phyloP scores from a whole-genome alignment of 2,113 vertebrate genomes.

The Lasiurus cinereus region DNA sequence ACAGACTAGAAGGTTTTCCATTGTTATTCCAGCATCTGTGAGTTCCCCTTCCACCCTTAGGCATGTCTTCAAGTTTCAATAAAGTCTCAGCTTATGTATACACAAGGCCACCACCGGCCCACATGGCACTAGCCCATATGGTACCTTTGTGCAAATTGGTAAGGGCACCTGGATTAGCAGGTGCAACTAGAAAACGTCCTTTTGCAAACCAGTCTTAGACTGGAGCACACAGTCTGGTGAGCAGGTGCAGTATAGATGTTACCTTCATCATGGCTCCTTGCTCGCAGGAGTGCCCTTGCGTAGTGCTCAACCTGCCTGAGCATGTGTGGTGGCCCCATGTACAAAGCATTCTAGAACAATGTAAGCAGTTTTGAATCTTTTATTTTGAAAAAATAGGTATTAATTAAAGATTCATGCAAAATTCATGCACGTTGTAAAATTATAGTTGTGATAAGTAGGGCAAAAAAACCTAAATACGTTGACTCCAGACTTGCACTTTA shows the following conservation, averaged over 20 bases:
- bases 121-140: neutral
- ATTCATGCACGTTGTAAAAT: neutral
- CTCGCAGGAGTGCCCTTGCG: neutral
- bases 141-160: too few species aligned
- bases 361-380: neutral
- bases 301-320: neutral
- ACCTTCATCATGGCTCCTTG: neutral
- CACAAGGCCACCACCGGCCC: neutral
- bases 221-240: neutral
- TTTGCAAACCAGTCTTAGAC: neutral
- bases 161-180: neutral
- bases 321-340: neutral
- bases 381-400: neutral
- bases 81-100: neutral
- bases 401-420: constrained; percentile 1
- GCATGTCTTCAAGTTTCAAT: neutral
- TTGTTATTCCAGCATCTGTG: neutral
- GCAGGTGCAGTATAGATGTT: neutral
- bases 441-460: neutral
- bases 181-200: neutral
- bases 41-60: neutral
- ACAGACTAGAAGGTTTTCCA: neutral
- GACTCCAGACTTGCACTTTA: neutral
- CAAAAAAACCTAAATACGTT: neutral
- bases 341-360: neutral